phyloP scores from a whole-genome alignment of 2,797 vertebrate species.

The Gymnoscopelus braueri region DNA sequence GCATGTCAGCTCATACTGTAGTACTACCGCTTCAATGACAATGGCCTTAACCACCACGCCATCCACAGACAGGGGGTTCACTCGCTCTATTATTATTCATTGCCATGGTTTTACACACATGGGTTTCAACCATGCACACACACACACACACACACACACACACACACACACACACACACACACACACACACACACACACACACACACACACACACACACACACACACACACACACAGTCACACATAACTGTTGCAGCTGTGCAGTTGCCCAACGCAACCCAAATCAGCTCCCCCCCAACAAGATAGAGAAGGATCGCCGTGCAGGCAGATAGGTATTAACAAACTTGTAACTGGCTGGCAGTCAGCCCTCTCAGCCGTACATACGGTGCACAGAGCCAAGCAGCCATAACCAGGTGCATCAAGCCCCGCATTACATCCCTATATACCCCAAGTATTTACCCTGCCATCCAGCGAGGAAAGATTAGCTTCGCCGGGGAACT shows the following conservation, averaged over 20 bases:
- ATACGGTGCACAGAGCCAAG: slow-evolving; percentile 54
- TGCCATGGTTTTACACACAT: no score
- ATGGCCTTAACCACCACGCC: no score
- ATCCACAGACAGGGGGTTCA: no score
- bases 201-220: not conserved
- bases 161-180: slow-evolving; percentile 3
- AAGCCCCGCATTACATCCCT: slow-evolving; percentile 74
- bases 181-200: slow-evolving; percentile 12
- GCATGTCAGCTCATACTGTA: no score
- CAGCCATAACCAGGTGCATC: slow-evolving; percentile 72
- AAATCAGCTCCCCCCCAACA: slow-evolving; percentile 45
- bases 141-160: slow-evolving; percentile 27
- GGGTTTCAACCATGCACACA: not conserved
- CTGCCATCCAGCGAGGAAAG: slow-evolving; percentile 84
- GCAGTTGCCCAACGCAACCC: slow-evolving; percentile 31
- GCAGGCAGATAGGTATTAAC: slow-evolving; percentile 71
- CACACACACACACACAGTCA: slow-evolving; percentile 22
- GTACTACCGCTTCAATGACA: no score
- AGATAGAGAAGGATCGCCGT: slow-evolving; percentile 67
- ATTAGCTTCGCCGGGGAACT: slow-evolving; percentile 88
- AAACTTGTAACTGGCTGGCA: slow-evolving; percentile 77
- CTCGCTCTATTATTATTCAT: no score
- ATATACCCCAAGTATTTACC: slow-evolving; percentile 81
- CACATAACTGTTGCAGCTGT: slow-evolving; percentile 24
- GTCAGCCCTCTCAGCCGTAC: slow-evolving; percentile 55